A percentile compares a stretch with the other conserved stretches of the same genome.
phyloP scores from a whole-genome alignment of 2,888 invertebrate genomes.

The Tenthredo mesomela region DNA sequence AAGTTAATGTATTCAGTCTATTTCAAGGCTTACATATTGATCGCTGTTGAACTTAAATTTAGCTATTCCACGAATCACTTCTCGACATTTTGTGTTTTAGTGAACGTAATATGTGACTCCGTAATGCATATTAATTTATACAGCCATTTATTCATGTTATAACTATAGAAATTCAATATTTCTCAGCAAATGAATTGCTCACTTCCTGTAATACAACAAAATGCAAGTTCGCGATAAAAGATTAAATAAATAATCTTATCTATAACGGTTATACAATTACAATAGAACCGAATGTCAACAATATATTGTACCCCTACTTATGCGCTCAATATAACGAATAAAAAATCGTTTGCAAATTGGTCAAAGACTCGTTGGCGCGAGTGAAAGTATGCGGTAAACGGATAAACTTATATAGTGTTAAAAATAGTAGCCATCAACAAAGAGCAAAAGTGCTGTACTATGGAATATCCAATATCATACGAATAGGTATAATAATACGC shows the following conservation, averaged over 20 bases:
- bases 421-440: not conserved
- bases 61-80: constrained; percentile 9
- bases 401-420: not conserved
- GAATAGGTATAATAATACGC: not conserved
- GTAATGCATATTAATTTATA: not conserved
- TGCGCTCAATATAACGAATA: not conserved
- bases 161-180: not conserved
- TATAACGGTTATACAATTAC: not conserved
- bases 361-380: not conserved
- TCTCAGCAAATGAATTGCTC: not conserved
- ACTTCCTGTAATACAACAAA: not conserved
- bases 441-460: not conserved
- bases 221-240: not conserved
- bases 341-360: not conserved
- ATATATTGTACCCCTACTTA: not conserved
- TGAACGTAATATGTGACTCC: not conserved
- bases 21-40: not conserved
- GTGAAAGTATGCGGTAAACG: not conserved
- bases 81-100: not conserved
- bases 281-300: not conserved
- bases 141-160: not conserved
- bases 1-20: not conserved
- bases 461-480: not conserved
- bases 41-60: not conserved
- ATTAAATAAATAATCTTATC: not conserved